Conservation (phyloP, 2,888 invertebrate genomes). For the Rhagium mordax region DNA sequence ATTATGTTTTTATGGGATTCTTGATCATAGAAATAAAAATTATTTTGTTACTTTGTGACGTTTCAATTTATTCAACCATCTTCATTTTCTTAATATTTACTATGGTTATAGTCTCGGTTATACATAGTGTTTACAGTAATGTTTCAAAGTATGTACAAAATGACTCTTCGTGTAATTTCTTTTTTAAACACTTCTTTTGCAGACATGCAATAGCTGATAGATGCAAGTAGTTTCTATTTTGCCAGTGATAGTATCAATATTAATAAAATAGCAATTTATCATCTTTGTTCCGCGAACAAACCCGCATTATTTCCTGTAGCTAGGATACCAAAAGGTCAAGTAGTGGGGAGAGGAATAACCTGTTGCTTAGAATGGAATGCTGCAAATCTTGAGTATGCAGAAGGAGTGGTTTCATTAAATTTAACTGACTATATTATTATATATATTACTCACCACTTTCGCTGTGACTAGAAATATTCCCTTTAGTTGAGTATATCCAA, state of each 20-base stretch:
- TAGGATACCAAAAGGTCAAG: slow-evolving; percentile 30
- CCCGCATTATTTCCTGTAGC: not conserved
- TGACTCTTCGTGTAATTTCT: too few species aligned
- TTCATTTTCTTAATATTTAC: too few species aligned
- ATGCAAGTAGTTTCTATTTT: too few species aligned
- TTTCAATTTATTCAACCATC: too few species aligned
- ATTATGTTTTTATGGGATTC: too few species aligned
- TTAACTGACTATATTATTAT: slow-evolving; percentile 14
- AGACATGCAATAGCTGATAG: too few species aligned
- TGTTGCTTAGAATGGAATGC: slow-evolving; percentile 38
- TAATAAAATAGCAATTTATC: not conserved
- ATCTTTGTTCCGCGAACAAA: slow-evolving; percentile 4
- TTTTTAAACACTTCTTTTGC: too few species aligned
- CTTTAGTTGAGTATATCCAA: slow-evolving; percentile 5
- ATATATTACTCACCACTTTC: slow-evolving; percentile 23
- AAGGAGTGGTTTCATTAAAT: slow-evolving; percentile 17
- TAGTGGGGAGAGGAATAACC: slow-evolving; percentile 30
- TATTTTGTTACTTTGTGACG: too few species aligned
- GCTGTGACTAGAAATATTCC: slow-evolving; percentile 4
- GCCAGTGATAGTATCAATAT: not conserved
- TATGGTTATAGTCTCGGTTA: too few species aligned
- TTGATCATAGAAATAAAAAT: too few species aligned
- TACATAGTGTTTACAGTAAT: too few species aligned
- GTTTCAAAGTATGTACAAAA: too few species aligned
- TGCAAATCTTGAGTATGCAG: slow-evolving; percentile 32